Base-by-base conservation (phyloP, 1,140 invertebrate genomes). In the Ridgeia piscesae region DNA sequence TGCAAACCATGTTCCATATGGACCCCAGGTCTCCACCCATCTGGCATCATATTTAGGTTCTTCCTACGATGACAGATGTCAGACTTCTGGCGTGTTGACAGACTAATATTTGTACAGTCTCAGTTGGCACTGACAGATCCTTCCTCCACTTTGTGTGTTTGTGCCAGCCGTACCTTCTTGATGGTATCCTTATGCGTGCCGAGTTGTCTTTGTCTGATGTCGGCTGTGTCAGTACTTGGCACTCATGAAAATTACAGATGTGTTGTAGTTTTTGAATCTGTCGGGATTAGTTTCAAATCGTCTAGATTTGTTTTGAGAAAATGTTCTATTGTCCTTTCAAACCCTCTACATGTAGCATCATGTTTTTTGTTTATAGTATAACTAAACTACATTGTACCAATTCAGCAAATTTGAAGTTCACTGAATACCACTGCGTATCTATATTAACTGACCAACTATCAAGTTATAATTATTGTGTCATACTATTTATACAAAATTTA, bases 71-170 rank as follows among this genome's bases (percentile, higher is more conserved):
- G 58, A 77, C 58, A 77, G 2, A 77, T 77, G 58, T 77, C 58
- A 77, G 58, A 77, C 58, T 77, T 77, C 58, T 77, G 58, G 58
- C 2, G 58, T 77, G 58, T 77, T 77, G 58, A 77, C 58, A 77
- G 58, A 77, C 58, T 77, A 77, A 77, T 77, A 77, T 77, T 77
- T 77, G 58, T 77, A 77, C 58, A 77, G 58, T 77, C 58, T 77
- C 58, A 27, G 58, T 77, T 77, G 58, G 58, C 58, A 77, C 58
- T 77, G 58, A 77, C 58, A 77, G 58, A 77, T 77, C 58, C 58
- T 21, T 21, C 58, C 58, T 77, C 58, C 14, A 2, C 58, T 77
- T 77, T 77, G 58, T 77, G 58, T 77, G 27, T 77, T 77, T 21
- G 2, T 77, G 58, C 58, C 58, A 77, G 58, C 14, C 58, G 2